Evolutionary conservation across 2,888 invertebrate species (phyloP).

Genomic region (Deroplatys truncata): DNA sequence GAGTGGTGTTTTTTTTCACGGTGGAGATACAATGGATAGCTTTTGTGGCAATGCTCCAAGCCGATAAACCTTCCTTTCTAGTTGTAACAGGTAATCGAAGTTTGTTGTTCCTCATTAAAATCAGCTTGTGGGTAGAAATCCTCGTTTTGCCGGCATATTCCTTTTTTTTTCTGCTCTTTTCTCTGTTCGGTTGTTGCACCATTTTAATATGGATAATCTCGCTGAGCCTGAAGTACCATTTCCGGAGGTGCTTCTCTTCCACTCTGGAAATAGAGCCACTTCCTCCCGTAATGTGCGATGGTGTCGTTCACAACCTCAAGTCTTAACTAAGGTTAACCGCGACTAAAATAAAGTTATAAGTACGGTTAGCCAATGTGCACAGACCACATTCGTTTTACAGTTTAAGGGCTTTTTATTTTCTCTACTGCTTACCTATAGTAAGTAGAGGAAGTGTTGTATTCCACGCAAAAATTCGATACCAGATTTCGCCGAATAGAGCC

Average conservation of each 20-base stretch:
- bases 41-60: not conserved
- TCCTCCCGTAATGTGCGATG: not conserved
- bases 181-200: not conserved
- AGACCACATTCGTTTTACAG: too few species aligned
- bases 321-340: too few species aligned
- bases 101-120: not conserved
- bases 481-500: too few species aligned
- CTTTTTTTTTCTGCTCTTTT: not conserved
- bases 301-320: too few species aligned
- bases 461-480: too few species aligned
- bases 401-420: too few species aligned
- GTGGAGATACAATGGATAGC: not conserved
- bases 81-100: not conserved
- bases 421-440: too few species aligned
- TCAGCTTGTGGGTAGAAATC: not conserved
- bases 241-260: not conserved
- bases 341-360: too few species aligned
- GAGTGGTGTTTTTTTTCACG: not conserved
- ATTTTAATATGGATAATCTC: not conserved
- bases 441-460: too few species aligned
- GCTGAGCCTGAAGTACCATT: not conserved
- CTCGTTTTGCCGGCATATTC: not conserved
- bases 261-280: not conserved
- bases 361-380: too few species aligned
- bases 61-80: not conserved